These are phyloP conservation scores for Melitaea athalia DNA, from an alignment of 2,888 invertebrate species.

Conservation along the genomic window DNA sequence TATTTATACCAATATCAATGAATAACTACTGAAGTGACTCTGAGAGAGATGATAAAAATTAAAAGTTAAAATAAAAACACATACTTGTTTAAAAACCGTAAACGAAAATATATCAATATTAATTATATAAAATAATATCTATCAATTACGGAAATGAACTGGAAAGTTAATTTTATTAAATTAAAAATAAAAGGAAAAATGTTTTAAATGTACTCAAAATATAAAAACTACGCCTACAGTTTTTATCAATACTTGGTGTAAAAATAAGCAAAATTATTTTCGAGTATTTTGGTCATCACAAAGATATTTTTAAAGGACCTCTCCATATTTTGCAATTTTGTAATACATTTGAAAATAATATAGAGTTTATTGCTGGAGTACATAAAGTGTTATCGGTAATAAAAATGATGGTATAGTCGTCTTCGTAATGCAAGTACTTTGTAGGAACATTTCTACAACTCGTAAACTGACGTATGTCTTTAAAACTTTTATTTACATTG, in stretches of 20 bases:
- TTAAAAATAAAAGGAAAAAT: background rate
- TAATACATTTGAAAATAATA: slow-evolving; percentile 1
- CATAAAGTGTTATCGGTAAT: background rate
- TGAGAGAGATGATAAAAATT: too few species aligned
- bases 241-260: background rate
- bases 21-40: too few species aligned
- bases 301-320: background rate
- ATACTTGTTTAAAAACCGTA: too few species aligned
- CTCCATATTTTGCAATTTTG: background rate
- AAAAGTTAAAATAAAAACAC: too few species aligned
- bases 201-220: background rate
- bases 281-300: too few species aligned
- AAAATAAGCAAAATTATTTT: background rate
- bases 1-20: too few species aligned
- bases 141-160: too few species aligned
- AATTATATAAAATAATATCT: too few species aligned
- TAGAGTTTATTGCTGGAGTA: slow-evolving; percentile 2
- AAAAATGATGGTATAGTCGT: slow-evolving; percentile 1
- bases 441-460: slow-evolving; percentile 1
- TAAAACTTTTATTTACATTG: slow-evolving; percentile 1
- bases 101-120: too few species aligned
- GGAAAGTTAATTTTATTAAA: background rate
- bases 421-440: background rate
- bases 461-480: background rate
- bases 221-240: too few species aligned